Evolutionary conservation across 2,113 vertebrate genomes (phyloP), one percentile per base, ranked within the genome.

Genomic region (Furnarius figulus): DNA sequence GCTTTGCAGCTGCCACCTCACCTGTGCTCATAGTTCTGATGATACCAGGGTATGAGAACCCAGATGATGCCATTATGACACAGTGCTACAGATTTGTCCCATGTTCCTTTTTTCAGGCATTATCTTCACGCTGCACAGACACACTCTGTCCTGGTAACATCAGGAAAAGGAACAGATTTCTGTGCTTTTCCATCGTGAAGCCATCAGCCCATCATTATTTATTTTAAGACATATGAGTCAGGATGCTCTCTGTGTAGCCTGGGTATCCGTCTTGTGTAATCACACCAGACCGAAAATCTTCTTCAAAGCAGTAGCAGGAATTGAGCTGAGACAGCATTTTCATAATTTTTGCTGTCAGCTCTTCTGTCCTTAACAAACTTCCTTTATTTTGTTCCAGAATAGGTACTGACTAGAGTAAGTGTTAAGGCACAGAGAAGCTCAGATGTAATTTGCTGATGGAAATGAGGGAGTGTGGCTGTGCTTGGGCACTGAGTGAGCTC

Each of bases 321-420:
- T 71, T 72, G 74, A 80, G 58, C 83, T 86, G 87, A 92, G 62
- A 42, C 49, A 68, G 78, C 87, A 31, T 89, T 85, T 92, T 89
- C 46, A 21, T 89, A 40, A 85, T 68, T 94, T 80, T 58, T 91
- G 35, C 79, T 90, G 84, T 90, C 88, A 84, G 71, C 88, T 91
- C 30, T 82, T 88, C 80, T 89, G 19, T 75, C 67, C 55, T 87
- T 88, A 94, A 84, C 76, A 74, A 91, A 59, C 66, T 21, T 55
- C 30, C 72, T 95, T 66, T 73, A 70, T 81, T 94, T 78, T 84
- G 49, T n/a, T 86, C 84, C 65, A 25, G 77, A 93, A 81, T 52
- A 28, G 25, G 47, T 71, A 84, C 75, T 78, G 81, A 75, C 86
- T 84, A 28, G 79, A 95, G 19, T 39, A 76, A 74, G 40, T 52